Evolutionary conservation across 2,888 invertebrate species (phyloP), one percentile per base, ranked within the genome.

Genomic region (Rutpela maculata): DNA sequence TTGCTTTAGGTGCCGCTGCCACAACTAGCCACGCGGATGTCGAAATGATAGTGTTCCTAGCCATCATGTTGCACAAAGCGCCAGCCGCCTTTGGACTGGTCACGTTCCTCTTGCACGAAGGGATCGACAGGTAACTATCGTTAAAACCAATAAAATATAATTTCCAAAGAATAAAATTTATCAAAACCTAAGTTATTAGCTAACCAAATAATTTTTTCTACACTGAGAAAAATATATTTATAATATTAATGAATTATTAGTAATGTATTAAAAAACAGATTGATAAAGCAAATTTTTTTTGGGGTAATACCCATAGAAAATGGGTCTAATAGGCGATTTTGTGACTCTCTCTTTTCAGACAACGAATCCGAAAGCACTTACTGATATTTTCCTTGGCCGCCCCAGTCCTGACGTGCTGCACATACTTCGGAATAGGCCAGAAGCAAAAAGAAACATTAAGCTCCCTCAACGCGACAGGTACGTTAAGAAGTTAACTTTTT

Each of bases 31-130:
- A 99, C 87, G 94, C 97, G 0, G 98, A 99, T 87, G 97, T 99
- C 0, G 99, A 99, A 90, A 93, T 99, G 86, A 98, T 99, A 79
- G 98, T 99, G 11, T 99, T 99, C 90, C 89, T 99, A 38, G 99
- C 99, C 4, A 99, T 99, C 82, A 99, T 99, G 99, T 90, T 99
- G 71, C 99, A 99, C 87, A 99, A 99, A 91, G 99, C 99, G 0
- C 99, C 99, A 0, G 99, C 99, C 4, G 98, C 99, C 0, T 99
- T 99, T 91, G 99, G 99, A 0, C 92, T 99, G 17, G 99, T 99
- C 56, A 98, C 99, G n/a, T 99, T 99, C 89, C 91, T 99, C 59
- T 90, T 99, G 80, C 98, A 99, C 88, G 98, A 98, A 86, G 98
- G 98, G 7, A 93, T 99, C 35, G 99, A 99, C 81, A 93, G 96